Evolutionary conservation across 2,888 invertebrate genomes (phyloP).

Genomic region (Hirtodrosophila duncani): DNA sequence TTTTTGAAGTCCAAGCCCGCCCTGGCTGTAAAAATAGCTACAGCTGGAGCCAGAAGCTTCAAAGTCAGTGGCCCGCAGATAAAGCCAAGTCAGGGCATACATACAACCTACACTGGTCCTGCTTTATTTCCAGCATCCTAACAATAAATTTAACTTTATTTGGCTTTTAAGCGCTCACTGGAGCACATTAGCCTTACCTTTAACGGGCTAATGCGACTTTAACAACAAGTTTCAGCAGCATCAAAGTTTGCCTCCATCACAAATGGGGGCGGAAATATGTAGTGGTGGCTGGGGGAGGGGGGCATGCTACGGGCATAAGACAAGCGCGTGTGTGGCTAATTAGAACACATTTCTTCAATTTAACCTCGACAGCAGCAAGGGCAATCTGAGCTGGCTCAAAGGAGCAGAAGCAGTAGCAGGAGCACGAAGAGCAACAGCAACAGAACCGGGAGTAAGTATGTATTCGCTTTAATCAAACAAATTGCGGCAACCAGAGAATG

Average conservation of each 20-base stretch:
- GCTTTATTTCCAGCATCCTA: constrained; percentile 31
- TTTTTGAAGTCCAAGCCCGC: no score
- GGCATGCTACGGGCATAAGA: constrained; percentile 12
- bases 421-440: constrained; percentile 1
- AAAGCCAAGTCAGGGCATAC: no score
- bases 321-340: constrained; percentile 61
- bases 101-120: no score
- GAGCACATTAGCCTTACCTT: constrained; percentile 49
- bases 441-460: constrained; percentile 9
- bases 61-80: constrained; percentile 5
- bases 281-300: not conserved
- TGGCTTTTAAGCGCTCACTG: constrained; percentile 19
- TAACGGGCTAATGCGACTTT: constrained; percentile 67
- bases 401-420: constrained; percentile 18
- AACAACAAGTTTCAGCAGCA: constrained; percentile 56
- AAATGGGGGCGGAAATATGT: not conserved
- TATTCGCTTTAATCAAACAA: constrained; percentile 62
- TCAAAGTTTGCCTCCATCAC: constrained; percentile 35
- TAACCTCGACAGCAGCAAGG: constrained; percentile 44
- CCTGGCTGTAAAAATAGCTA: constrained; percentile 13
- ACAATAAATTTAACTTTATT: constrained; percentile 54
- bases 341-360: constrained; percentile 71
- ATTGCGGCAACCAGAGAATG: constrained; percentile 24
- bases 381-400: constrained; percentile 28
- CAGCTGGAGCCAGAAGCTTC: not conserved